Percentiles rank a stretch among this genome's conserved stretches.
Evolutionary conservation across 2,797 vertebrate genomes (phyloP).

Genomic region (Pantherophis vulpinus): DNA sequence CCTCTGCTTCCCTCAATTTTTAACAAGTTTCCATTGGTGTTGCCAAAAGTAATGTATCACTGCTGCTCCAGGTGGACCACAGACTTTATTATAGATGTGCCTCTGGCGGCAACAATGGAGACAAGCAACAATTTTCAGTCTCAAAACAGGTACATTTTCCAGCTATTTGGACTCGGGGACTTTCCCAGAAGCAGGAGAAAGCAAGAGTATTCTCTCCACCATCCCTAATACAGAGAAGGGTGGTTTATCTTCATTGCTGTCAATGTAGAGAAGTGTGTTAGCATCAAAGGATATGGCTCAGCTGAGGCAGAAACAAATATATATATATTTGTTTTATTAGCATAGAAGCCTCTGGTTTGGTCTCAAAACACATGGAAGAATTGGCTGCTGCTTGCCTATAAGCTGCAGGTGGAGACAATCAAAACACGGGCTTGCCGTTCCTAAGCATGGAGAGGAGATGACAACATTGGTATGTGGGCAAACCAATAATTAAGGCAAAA

Average conservation of each 20-base stretch:
- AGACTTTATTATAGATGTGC: slow-evolving; percentile 17
- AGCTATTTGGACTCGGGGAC: slow-evolving; percentile 41
- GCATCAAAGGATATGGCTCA: neutral
- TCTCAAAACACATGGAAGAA: neutral
- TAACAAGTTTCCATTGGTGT: slow-evolving; percentile 18
- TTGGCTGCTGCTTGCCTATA: neutral
- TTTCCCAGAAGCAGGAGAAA: slow-evolving; percentile 3
- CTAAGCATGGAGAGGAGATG: neutral
- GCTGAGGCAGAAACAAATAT: neutral
- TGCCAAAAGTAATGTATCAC: slow-evolving; percentile 37
- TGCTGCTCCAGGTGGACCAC: slow-evolving; percentile 30
- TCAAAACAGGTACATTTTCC: slow-evolving; percentile 42
- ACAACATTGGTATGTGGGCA: neutral
- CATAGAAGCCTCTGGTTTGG: neutral
- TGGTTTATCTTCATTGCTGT: neutral
- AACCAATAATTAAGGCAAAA: neutral
- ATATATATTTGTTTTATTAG: neutral
- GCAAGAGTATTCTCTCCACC: neutral
- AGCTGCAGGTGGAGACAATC: neutral
- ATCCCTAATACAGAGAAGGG: neutral
- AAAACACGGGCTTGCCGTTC: neutral
- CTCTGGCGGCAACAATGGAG: slow-evolving; percentile 31
- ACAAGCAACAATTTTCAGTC: slow-evolving; percentile 40
- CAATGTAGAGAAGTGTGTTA: slow-evolving; percentile 17
- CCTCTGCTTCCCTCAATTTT: slow-evolving; percentile 4